A percentile compares a stretch with the other conserved stretches of the same genome.
Evolutionary conservation across 2,888 invertebrate species (phyloP).

Genomic region (Heteromurus nitidus): DNA sequence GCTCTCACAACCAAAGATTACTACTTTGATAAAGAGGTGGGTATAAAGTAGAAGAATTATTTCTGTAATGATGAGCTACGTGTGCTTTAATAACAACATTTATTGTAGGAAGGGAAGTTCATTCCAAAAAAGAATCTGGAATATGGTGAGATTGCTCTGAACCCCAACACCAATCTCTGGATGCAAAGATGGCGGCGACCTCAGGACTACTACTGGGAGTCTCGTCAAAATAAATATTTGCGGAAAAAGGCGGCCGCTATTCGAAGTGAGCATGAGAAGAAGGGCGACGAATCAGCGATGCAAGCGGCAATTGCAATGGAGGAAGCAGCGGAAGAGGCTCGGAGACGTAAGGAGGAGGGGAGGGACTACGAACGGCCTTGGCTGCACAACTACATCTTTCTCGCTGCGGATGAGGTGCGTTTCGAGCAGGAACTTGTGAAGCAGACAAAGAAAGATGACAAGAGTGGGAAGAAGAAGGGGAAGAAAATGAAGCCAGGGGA

Average conservation of each 20-base stretch:
- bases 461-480: slow-evolving; percentile 7
- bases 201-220: slow-evolving; percentile 56
- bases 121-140: slow-evolving; percentile 38
- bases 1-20: slow-evolving; percentile 9
- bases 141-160: slow-evolving; percentile 44
- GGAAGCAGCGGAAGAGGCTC: background rate
- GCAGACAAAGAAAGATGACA: background rate
- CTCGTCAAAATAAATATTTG: slow-evolving; percentile 34
- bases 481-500: background rate
- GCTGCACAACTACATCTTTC: slow-evolving; percentile 48
- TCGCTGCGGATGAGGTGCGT: slow-evolving; percentile 55
- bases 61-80: too few species aligned
- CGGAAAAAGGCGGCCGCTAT: slow-evolving; percentile 37
- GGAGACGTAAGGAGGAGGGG: background rate
- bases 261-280: background rate
- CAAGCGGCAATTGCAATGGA: background rate
- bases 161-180: slow-evolving; percentile 55
- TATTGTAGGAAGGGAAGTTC: slow-evolving; percentile 40
- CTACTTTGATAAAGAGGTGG: slow-evolving; percentile 49
- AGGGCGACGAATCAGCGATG: background rate
- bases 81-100: background rate
- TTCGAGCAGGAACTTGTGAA: slow-evolving; percentile 43
- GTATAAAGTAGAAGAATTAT: background rate
- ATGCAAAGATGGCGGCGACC: slow-evolving; percentile 54
- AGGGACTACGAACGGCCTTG: slow-evolving; percentile 56